Percentiles rank a stretch among this genome's conserved stretches.
phyloP scores from a whole-genome alignment of 2,113 vertebrate species.

The Motacilla alba region DNA sequence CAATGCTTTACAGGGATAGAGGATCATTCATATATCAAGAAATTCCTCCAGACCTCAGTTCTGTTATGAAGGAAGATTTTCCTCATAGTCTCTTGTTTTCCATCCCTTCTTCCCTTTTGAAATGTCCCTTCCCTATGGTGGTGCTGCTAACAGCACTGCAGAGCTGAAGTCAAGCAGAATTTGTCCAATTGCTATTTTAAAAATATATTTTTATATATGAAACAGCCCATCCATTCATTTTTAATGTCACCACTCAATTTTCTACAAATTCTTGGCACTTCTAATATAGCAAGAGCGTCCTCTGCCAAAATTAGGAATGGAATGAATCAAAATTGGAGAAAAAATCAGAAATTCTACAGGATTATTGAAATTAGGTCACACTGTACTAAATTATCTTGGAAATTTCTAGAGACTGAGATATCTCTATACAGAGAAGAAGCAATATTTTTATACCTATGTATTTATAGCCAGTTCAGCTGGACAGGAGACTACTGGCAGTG shows the following conservation, averaged over 20 bases:
- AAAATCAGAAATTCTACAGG: background rate
- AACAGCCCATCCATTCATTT: background rate
- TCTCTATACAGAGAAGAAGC: background rate
- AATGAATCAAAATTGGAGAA: background rate
- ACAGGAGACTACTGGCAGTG: background rate
- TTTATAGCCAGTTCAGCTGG: background rate
- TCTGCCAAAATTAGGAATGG: background rate
- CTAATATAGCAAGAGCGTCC: background rate
- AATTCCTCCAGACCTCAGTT: background rate
- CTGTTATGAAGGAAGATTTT: background rate
- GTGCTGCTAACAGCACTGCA: background rate
- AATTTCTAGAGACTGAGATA: background rate
- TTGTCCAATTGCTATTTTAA: background rate
- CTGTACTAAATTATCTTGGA: background rate
- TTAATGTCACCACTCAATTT: background rate
- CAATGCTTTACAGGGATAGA: background rate
- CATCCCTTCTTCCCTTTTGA: background rate
- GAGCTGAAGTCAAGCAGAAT: background rate
- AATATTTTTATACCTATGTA: background rate
- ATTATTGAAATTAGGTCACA: background rate
- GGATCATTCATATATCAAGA: background rate
- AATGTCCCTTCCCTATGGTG: background rate
- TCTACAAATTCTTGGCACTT: background rate
- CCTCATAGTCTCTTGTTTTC: background rate
- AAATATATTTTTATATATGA: background rate